Percentiles rank a stretch among this genome's conserved stretches.
phyloP scores from a whole-genome alignment of 64 coral and sea anemone species.

The Porites lutea region DNA sequence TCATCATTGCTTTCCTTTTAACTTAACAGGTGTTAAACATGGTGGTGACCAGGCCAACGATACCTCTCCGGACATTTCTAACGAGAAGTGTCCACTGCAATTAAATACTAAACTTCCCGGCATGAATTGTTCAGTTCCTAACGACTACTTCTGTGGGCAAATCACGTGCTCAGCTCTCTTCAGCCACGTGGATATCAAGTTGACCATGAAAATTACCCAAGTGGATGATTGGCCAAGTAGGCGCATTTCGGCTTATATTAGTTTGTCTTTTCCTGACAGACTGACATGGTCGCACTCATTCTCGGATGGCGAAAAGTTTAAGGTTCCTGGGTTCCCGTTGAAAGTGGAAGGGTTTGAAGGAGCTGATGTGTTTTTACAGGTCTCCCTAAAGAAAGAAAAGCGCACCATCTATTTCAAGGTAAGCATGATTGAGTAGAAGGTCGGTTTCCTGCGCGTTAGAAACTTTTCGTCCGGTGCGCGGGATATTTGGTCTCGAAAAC shows the following conservation, averaged over 20 bases:
- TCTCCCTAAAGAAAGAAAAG: conserved; percentile 5
- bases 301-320: not conserved
- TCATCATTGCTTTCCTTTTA: not conserved
- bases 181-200: not conserved
- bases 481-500: no score
- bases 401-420: conserved; percentile 22
- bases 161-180: conserved; percentile 18
- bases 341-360: not conserved
- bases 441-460: no score
- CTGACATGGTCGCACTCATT: not conserved
- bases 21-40: not conserved
- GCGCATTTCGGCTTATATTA: not conserved
- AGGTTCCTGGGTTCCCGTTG: conserved; percentile 2
- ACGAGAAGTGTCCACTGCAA: not conserved
- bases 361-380: not conserved
- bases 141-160: not conserved
- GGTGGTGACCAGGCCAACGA: not conserved
- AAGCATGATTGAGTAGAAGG: not conserved
- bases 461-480: no score
- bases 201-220: not conserved
- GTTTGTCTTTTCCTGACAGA: not conserved
- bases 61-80: no score
- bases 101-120: not conserved
- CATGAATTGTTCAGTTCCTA: not conserved
- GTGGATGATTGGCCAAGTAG: not conserved